A percentile compares a stretch with the other conserved stretches of the same genome.
phyloP scores from a whole-genome alignment of 1,140 invertebrate species.

The Tetramorium simillimum region DNA sequence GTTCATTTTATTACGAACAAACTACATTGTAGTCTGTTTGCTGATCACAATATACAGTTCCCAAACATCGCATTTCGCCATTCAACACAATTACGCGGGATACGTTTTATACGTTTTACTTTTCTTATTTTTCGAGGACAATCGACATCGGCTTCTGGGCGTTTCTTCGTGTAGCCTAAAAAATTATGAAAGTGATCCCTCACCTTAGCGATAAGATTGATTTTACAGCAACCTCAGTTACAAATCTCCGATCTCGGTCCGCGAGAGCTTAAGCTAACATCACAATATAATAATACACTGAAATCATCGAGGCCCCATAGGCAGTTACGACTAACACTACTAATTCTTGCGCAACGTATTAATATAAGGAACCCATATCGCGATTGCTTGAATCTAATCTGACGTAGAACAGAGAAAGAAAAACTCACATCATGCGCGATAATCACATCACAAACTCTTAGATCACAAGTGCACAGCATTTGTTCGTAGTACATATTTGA shows the following conservation, averaged over 20 bases:
- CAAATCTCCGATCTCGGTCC: constrained; percentile 80
- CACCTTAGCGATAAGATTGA: constrained; percentile 77
- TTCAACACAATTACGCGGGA: constrained; percentile 82
- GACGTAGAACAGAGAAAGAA: constrained; percentile 36
- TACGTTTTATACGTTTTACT: constrained; percentile 76
- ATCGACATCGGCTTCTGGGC: constrained; percentile 59
- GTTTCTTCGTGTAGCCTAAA: constrained; percentile 79
- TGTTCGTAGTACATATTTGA: constrained; percentile 34
- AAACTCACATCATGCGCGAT: constrained; percentile 26
- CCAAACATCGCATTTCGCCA: constrained; percentile 78
- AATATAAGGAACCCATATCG: constrained; percentile 71
- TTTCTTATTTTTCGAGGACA: constrained; percentile 76
- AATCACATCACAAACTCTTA: constrained; percentile 53
- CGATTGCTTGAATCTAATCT: constrained; percentile 38
- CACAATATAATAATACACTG: constrained; percentile 83
- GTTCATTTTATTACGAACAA: constrained; percentile 84
- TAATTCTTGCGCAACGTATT: constrained; percentile 71
- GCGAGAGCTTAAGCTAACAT: constrained; percentile 83
- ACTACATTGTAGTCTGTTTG: constrained; percentile 85
- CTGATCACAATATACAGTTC: constrained; percentile 84
- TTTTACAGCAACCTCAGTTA: constrained; percentile 83
- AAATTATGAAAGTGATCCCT: constrained; percentile 82
- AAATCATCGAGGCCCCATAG: constrained; percentile 80
- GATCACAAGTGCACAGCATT: constrained; percentile 69
- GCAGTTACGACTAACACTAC: constrained; percentile 75